Evolutionary conservation across 2,113 vertebrate species (phyloP).

Genomic region (Leptocoma aspasia): DNA sequence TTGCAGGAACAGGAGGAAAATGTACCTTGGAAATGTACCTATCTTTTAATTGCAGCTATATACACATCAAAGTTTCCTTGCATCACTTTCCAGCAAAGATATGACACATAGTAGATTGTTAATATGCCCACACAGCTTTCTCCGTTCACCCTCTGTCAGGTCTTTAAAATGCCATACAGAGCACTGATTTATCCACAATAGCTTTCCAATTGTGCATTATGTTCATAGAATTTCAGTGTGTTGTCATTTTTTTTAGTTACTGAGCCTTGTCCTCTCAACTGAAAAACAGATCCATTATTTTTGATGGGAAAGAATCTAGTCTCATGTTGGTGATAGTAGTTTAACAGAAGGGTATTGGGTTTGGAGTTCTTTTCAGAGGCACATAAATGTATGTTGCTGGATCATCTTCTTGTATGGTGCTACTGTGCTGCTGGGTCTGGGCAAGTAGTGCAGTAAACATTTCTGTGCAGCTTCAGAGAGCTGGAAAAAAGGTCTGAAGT

Average conservation of each 20-base stretch:
- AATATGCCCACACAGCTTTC: neutral
- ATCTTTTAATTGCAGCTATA: neutral
- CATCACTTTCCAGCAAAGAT: neutral
- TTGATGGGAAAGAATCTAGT: neutral
- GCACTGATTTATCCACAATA: neutral
- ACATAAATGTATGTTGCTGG: rapidly evolving
- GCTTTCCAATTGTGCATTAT: neutral
- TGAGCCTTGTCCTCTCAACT: neutral
- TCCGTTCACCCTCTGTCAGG: neutral
- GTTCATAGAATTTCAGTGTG: neutral
- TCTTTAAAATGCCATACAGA: neutral
- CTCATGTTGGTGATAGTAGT: neutral
- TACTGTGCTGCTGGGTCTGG: neutral
- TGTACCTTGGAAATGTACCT: neutral
- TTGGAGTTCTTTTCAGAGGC: neutral
- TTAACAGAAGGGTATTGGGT: neutral
- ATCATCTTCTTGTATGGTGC: neutral
- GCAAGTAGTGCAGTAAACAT: neutral
- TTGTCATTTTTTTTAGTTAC: neutral
- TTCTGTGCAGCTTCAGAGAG: neutral
- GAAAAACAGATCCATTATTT: neutral
- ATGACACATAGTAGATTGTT: neutral
- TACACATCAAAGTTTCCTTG: neutral
- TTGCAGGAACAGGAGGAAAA: neutral
- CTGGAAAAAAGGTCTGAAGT: neutral